Evolutionary conservation across 2,797 vertebrate species (phyloP).

Genomic region (Sarcophilus harrisii): DNA sequence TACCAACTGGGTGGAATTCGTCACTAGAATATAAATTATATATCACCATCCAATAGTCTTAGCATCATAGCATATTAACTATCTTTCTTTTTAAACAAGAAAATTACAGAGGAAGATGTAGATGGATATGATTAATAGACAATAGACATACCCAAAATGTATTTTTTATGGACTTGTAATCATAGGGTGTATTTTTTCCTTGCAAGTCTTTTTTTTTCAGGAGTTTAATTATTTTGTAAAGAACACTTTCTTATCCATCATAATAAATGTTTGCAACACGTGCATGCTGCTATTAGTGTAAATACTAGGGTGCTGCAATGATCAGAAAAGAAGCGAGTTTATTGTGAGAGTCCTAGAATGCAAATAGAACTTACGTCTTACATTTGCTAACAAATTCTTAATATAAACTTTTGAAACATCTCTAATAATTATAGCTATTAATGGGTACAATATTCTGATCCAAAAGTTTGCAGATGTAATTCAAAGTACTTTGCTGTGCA

Average conservation of each 20-base stretch:
- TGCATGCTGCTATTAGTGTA: slow-evolving; percentile 64
- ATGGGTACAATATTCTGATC: background rate
- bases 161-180: slow-evolving; percentile 73
- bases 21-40: slow-evolving; percentile 72
- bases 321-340: slow-evolving; percentile 36
- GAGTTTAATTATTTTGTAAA: slow-evolving; percentile 69
- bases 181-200: slow-evolving; percentile 65
- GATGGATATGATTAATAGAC: slow-evolving; percentile 53
- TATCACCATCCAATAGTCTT: slow-evolving; percentile 55
- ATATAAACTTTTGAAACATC: slow-evolving; percentile 35
- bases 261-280: slow-evolving; percentile 59
- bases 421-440: slow-evolving; percentile 1
- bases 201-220: slow-evolving; percentile 56
- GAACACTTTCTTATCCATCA: slow-evolving; percentile 53
- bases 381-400: slow-evolving; percentile 7
- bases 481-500: slow-evolving; percentile 12
- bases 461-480: background rate
- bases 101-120: slow-evolving; percentile 56
- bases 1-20: slow-evolving; percentile 21
- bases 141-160: slow-evolving; percentile 43
- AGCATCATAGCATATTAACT: slow-evolving; percentile 65
- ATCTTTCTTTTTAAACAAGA: slow-evolving; percentile 57
- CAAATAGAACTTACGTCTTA: slow-evolving; percentile 37
- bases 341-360: slow-evolving; percentile 58
- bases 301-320: slow-evolving; percentile 49